A percentile compares a stretch with the other conserved stretches of the same genome.
These are phyloP conservation scores for Scomberomorus guttatus DNA, from an alignment of 2,797 vertebrate genomes.

Conservation along the genomic window DNA sequence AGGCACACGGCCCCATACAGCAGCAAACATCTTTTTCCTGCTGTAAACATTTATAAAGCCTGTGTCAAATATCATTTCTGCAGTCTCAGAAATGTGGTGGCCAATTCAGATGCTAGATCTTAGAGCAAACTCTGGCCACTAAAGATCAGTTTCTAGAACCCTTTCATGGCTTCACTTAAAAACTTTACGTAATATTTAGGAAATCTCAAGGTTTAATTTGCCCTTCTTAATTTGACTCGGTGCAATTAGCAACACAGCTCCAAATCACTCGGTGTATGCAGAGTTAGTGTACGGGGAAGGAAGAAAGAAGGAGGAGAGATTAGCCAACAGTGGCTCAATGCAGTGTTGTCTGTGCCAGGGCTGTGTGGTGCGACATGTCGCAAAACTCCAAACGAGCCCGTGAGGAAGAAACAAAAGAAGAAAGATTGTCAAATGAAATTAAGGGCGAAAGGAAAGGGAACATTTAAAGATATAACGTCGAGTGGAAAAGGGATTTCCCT, in stretches of 20 bases:
- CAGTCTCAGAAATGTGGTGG: not conserved
- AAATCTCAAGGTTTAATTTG: not conserved
- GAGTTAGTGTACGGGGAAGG: slow-evolving; percentile 16
- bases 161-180: no score
- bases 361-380: no score
- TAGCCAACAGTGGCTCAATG: slow-evolving; percentile 57
- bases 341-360: slow-evolving; percentile 53
- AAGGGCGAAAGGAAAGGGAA: no score
- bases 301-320: slow-evolving; percentile 46
- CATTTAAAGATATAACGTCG: no score
- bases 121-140: not conserved
- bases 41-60: not conserved
- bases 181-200: not conserved
- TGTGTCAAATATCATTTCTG: not conserved
- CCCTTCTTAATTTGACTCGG: not conserved
- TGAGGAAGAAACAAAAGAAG: no score
- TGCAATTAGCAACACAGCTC: not conserved
- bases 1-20: not conserved
- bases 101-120: not conserved
- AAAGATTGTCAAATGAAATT: no score
- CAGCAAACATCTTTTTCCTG: not conserved
- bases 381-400: no score
- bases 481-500: no score
- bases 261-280: not conserved
- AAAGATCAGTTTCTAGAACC: no score